Base-by-base conservation (phyloP, 2,797 vertebrate species). In the Austrolebias charrua region DNA sequence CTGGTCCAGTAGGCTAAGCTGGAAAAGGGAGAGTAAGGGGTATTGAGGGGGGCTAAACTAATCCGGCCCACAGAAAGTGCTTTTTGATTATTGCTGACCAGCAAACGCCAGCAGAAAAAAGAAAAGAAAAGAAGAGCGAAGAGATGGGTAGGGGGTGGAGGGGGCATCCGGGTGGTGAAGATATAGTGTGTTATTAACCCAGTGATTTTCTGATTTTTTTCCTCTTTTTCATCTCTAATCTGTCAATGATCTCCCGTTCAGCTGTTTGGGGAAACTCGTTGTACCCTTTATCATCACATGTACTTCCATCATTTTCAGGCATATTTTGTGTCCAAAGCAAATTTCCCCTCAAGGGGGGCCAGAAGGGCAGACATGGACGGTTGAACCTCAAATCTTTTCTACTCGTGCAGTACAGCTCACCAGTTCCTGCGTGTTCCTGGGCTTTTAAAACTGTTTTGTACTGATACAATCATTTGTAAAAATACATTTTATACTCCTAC, bases 21-120 rank as follows among this genome's bases (percentile, higher is more conserved):
- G 95, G 81, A 80, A 82, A 81, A 71, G 85, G 94, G 81, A 70
- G 78, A 79, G 79, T 60, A 60, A 58, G 81, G 77, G 73, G 68
- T 2, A 55, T 68, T 63, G 60, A 24, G 53, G 69, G 68, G 71
- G 80, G 79, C 63, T 88, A 78, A 89, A 89, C 90, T 90, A 95
- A 96, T 95, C 96, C 98, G 95, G 96, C 95, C 96, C 96, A 94
- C 94, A 95, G 96, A 98, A 99, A 99, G 95, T 97, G 95, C 92
- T 98, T 98, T 98, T 96, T 95, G 95, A 98, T 98, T 98, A 99
- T 98, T 98, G 96, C 97, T 99, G 96, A 98, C 96, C 96, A 98
- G 95, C 95, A 98, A 97, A 96, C 93, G 93, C 93, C 93, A 96
- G 90, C 81, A 87, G 75, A 83, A 86, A 82, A 76, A 86, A 85